Evolutionary conservation across 2,888 invertebrate genomes (phyloP).

Genomic region (Spisula subtruncata): DNA sequence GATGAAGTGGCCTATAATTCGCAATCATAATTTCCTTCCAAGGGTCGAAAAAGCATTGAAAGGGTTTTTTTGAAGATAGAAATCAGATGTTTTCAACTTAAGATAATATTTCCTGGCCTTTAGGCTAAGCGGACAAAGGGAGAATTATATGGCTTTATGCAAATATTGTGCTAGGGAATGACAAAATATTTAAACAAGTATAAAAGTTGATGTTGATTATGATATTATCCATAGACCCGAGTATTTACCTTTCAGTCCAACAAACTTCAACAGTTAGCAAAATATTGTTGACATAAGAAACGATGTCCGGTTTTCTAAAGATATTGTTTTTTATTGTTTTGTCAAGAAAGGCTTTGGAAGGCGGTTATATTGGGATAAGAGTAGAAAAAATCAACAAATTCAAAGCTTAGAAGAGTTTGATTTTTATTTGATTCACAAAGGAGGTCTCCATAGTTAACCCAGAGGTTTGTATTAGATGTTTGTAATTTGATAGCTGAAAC

Average conservation of each 20-base stretch:
- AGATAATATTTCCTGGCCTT: slow-evolving; percentile 34
- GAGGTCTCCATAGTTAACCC: background rate
- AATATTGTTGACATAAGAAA: background rate
- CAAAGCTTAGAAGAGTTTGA: background rate
- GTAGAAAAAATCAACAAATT: slow-evolving; percentile 13
- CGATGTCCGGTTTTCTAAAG: slow-evolving; percentile 1
- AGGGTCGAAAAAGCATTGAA: slow-evolving; percentile 11
- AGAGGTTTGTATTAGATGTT: background rate
- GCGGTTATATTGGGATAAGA: background rate
- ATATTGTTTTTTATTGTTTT: slow-evolving; percentile 27
- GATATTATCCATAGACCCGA: slow-evolving; percentile 18
- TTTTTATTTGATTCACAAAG: slow-evolving; percentile 25
- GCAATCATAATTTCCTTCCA: slow-evolving; percentile 19
- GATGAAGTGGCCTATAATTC: slow-evolving; percentile 18
- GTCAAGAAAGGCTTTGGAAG: background rate
- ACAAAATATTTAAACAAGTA: slow-evolving; percentile 39
- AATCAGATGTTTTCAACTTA: slow-evolving; percentile 29
- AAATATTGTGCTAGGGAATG: slow-evolving; percentile 34
- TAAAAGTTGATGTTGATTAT: slow-evolving; percentile 26
- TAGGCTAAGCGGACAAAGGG: slow-evolving; percentile 13
- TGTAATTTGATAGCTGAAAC: slow-evolving; percentile 16
- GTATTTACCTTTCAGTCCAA: slow-evolving; percentile 20
- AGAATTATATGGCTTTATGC: slow-evolving; percentile 33
- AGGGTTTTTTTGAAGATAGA: slow-evolving; percentile 28
- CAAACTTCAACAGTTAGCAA: background rate